phyloP scores from a whole-genome alignment of 2,113 vertebrate genomes.

The Albula glossodonta region DNA sequence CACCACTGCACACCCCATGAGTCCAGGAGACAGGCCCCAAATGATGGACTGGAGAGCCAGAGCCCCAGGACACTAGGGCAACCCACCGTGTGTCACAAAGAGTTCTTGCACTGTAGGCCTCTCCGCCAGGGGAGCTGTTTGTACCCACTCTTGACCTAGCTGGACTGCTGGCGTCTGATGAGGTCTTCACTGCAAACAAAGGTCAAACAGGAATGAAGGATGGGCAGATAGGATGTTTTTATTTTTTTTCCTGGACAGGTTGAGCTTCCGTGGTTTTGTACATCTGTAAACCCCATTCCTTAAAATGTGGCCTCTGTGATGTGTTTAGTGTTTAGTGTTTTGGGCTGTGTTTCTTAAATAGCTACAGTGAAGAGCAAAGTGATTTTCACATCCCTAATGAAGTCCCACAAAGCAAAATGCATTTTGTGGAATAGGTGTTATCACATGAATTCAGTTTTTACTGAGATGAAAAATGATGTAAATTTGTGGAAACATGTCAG shows the following conservation, averaged over 20 bases:
- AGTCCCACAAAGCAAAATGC: background rate
- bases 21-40: constrained; percentile 48
- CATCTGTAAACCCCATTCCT: constrained; percentile 24
- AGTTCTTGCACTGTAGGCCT: constrained; percentile 18
- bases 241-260: constrained; percentile 39
- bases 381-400: background rate
- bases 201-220: constrained; percentile 14
- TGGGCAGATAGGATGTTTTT: constrained; percentile 27
- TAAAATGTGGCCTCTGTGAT: background rate
- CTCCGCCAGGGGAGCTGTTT: constrained; percentile 34
- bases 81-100: background rate
- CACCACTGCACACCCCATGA: constrained; percentile 56
- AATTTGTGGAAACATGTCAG: background rate
- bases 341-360: background rate
- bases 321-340: background rate
- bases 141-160: constrained; percentile 15
- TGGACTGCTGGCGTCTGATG: background rate
- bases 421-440: background rate
- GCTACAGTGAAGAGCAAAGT: background rate
- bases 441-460: background rate
- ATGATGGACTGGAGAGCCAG: constrained; percentile 55
- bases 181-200: constrained; percentile 13
- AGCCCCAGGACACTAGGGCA: constrained; percentile 55
- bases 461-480: background rate
- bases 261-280: constrained; percentile 44